phyloP scores from a whole-genome alignment of 2,113 vertebrate genomes.

The Struthidea cinerea region DNA sequence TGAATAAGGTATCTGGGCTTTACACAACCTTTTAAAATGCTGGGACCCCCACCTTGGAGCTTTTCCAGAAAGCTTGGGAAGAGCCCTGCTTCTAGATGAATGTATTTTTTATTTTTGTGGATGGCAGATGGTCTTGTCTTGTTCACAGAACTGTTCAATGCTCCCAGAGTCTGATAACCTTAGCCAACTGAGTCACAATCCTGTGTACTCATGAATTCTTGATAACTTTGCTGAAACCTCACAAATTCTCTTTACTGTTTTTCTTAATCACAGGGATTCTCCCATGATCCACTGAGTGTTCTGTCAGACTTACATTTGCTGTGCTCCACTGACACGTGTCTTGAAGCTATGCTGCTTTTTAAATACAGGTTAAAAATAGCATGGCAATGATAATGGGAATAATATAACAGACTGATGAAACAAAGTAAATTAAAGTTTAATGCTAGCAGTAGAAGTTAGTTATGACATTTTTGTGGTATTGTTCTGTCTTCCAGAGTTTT shows the following conservation, averaged over 20 bases:
- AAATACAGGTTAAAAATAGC: not conserved
- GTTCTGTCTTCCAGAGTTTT: not conserved
- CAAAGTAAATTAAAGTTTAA: not conserved
- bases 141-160: not conserved
- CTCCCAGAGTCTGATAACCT: not conserved
- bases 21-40: not conserved
- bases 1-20: not conserved
- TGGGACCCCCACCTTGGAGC: not conserved
- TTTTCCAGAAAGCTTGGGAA: not conserved
- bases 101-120: not conserved
- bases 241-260: not conserved
- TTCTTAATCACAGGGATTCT: not conserved
- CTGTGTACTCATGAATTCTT: not conserved
- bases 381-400: not conserved
- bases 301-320: not conserved
- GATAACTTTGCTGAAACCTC: not conserved
- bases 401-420: not conserved
- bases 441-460: not conserved
- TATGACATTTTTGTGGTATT: not conserved
- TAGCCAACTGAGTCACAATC: not conserved
- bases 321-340: not conserved
- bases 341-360: not conserved
- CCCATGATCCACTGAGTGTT: not conserved
- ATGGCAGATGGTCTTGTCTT: not conserved
- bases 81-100: not conserved